Evolutionary conservation across 2,888 invertebrate genomes (phyloP).

Genomic region (Anthophora plumipes): DNA sequence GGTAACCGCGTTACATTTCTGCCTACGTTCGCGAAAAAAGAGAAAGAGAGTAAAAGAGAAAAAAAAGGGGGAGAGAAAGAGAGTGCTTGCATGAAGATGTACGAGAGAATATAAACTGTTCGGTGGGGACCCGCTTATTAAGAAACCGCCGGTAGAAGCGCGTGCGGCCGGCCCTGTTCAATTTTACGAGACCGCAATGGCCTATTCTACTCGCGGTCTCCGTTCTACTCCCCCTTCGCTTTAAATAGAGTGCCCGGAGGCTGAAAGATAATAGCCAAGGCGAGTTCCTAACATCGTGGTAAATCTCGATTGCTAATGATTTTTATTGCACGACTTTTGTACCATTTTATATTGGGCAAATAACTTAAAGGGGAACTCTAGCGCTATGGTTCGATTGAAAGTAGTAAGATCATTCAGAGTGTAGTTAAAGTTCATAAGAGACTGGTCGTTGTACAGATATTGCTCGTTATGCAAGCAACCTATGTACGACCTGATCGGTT

Average conservation of each 20-base stretch:
- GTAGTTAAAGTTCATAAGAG: neutral
- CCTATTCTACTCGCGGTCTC: slow-evolving; percentile 50
- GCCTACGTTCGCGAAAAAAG: slow-evolving; percentile 27
- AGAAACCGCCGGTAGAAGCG: slow-evolving; percentile 66
- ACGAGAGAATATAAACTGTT: slow-evolving; percentile 64
- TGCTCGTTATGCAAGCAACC: slow-evolving; percentile 8
- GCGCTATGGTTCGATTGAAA: too few species aligned
- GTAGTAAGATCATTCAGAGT: neutral
- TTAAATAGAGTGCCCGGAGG: neutral
- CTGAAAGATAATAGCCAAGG: too few species aligned
- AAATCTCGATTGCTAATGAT: too few species aligned
- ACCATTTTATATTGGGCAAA: too few species aligned
- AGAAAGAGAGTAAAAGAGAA: too few species aligned
- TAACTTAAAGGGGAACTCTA: neutral
- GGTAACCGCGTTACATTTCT: slow-evolving; percentile 65
- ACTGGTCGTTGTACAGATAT: neutral
- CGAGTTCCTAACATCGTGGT: too few species aligned
- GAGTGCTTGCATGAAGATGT: slow-evolving; percentile 62
- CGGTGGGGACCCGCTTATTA: slow-evolving; percentile 64
- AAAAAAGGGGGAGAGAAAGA: too few species aligned
- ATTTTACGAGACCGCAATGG: slow-evolving; percentile 80
- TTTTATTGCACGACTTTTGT: too few species aligned
- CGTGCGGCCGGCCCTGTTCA: slow-evolving; percentile 69
- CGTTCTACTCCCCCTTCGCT: neutral
- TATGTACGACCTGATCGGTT: slow-evolving; percentile 17